Evolutionary conservation across 2,113 vertebrate genomes (phyloP).

Genomic region (Pseudorhombus dupliciocellatus): DNA sequence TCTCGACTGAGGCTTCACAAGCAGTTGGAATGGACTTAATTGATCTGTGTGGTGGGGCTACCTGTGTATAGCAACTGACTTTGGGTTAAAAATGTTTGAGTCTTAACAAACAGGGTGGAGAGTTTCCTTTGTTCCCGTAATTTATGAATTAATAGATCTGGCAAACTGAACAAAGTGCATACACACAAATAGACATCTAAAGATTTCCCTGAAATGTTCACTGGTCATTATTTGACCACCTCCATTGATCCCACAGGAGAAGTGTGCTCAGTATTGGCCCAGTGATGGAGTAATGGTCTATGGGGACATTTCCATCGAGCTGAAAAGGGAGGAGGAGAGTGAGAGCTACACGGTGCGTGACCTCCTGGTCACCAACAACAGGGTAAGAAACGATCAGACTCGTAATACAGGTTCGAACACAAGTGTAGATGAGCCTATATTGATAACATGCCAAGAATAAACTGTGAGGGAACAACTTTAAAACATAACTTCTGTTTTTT

Average conservation of each 20-base stretch:
- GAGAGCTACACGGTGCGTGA: conserved; percentile 97
- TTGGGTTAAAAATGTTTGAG: too few relatives aligned
- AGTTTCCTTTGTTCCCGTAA: too few relatives aligned
- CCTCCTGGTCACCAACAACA: conserved; percentile 94
- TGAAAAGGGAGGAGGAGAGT: conserved; percentile 96
- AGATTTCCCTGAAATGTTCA: neutral
- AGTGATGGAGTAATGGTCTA: conserved; percentile 87
- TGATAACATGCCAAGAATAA: too few relatives aligned
- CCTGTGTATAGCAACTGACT: too few relatives aligned
- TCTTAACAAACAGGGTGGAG: neutral
- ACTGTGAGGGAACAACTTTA: neutral
- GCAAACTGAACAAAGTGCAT: too few relatives aligned
- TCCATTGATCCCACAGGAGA: conserved; percentile 83
- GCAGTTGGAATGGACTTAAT: too few relatives aligned
- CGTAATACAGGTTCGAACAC: neutral
- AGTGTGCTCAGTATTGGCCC: conserved; percentile 97
- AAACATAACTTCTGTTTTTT: neutral
- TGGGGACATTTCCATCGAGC: conserved; percentile 94
- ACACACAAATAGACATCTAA: too few relatives aligned
- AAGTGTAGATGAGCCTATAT: neutral
- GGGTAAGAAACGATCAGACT: conserved; percentile 80
- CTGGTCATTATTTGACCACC: neutral
- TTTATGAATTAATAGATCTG: too few relatives aligned
- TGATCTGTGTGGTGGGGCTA: too few relatives aligned
- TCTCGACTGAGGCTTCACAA: too few relatives aligned